Base-by-base conservation (phyloP, 2,797 vertebrate species). In the Danio aesculapii region DNA sequence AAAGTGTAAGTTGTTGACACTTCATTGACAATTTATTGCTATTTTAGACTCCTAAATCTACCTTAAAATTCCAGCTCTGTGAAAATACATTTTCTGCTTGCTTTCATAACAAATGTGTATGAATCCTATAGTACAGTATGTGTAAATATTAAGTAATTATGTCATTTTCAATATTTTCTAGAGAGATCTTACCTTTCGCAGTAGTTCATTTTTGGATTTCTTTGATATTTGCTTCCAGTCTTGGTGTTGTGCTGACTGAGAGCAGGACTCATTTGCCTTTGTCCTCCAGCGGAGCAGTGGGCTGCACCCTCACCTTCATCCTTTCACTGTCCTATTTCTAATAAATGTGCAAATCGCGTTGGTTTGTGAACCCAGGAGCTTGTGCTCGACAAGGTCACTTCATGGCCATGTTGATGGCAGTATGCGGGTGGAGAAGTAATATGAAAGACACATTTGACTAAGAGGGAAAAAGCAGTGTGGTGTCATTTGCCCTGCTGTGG, bases 361-460 rank as follows among this genome's bases (percentile, higher is more conserved):
- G 11, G 49, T 75, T 82, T 84, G 82, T 84, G 81, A 85, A 83
- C 68, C 78, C 49, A 62, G 44, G 63, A 81, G 84, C 75, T 73
- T 67, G 69, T 75, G 67, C 78, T 82, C 17, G 50, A 77, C 76
- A 85, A 87, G 78, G 84, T 85, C 80, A 86, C 64, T 73, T 46
- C 39, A 39, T 49, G 64, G 77, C 68, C 49, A 66, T 67, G 70
- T 58, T 79, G 84, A 57, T 0, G 13, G 58, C 66, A 66, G 57
- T 55, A n/a, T 62, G 13, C 43, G 30, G 44, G 14, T 17, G 39
- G 46, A 64, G 50, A 49, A 75, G 13, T 55, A 46, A n/a, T n/a
- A 64, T 9, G 43, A 75, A 49, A 81, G 77, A 58, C 64, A 72
- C 69, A 64, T 71, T 69, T 69, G 72, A 67, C 73, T 79, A 57